These are phyloP conservation scores for Ecdyonurus torrentis DNA, from an alignment of 2,888 invertebrate species.

Conservation along the genomic window DNA sequence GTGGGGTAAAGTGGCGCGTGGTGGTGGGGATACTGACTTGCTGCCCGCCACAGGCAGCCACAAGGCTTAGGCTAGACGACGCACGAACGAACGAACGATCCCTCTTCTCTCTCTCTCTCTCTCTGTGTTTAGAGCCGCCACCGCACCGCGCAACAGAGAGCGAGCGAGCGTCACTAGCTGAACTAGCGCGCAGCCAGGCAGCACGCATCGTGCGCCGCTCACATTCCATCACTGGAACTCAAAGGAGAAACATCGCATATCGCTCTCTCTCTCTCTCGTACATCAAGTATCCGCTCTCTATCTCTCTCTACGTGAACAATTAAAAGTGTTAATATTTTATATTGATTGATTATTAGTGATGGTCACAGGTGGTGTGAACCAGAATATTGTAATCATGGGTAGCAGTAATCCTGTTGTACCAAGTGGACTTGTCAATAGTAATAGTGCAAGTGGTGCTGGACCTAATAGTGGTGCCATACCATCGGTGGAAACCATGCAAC, in stretches of 20 bases:
- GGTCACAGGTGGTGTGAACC: neutral
- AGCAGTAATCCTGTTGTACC: neutral
- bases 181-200: too few relatives aligned
- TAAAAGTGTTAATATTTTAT: too few relatives aligned
- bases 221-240: neutral
- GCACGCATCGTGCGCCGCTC: neutral
- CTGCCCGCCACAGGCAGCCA: neutral
- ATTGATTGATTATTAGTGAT: neutral
- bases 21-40: neutral
- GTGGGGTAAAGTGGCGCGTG: neutral
- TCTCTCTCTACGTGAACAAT: too few relatives aligned
- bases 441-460: neutral
- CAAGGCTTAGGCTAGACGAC: too few relatives aligned
- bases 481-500: neutral
- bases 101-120: neutral
- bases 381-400: neutral
- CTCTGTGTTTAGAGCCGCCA: neutral
- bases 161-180: too few relatives aligned
- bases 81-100: neutral
- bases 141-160: too few relatives aligned
- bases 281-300: too few relatives aligned
- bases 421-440: neutral
- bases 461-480: neutral
- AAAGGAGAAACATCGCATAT: neutral
- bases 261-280: neutral